Base-by-base conservation (phyloP, 2,113 vertebrate genomes). In the Aphelocoma coerulescens region DNA sequence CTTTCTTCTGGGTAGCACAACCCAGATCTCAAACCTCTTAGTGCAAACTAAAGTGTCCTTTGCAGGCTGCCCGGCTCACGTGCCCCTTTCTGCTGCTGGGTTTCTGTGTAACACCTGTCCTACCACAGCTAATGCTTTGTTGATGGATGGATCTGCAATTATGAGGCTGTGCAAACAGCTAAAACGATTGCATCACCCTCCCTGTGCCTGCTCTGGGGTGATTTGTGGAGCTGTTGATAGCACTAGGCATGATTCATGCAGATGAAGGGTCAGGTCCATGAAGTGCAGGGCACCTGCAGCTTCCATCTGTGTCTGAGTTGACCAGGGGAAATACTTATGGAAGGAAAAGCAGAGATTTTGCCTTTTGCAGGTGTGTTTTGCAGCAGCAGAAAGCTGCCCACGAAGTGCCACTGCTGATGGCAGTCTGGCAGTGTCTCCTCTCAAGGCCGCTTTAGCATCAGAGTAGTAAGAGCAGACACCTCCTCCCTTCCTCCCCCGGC, bases 111-210 rank as follows among this genome's bases (percentile, higher is more conserved):
- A 43, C 77, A 71, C 89, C 68, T 66, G 41, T 66, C 71, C 69
- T 48, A 63, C 22, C n/a, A 48, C 68, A 92, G 73, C 82, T 37
- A 44, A 49, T 30, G 30, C 52, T 80, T 32, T 48, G 54, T 48
- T 48, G 69, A 32, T 73, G 93, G 93, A 83, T 54, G 76, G 85
- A 83, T 68, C 86, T 94, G 76, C 74, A 77, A 84, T 95, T 57
- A 77, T 0, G 62, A 87, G 77, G 66, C 89, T 39, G 74, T 94
- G 89, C 66, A 92, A 94, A 88, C 23, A 78, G 88, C 90, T 74
- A 3, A 49, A 82, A 86, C 66, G 59, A 93, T 92, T 87, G 78
- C 88, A 76, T 88, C 93, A 55, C 63, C 77, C 52, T 91, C 37
- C 44, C 44, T 5, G 54, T 49, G 65, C 37, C 76, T 83, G 71